Percentiles rank a stretch among this genome's conserved stretches.
phyloP scores from a whole-genome alignment of 1,140 invertebrate species.

The Halesus radiatus region DNA sequence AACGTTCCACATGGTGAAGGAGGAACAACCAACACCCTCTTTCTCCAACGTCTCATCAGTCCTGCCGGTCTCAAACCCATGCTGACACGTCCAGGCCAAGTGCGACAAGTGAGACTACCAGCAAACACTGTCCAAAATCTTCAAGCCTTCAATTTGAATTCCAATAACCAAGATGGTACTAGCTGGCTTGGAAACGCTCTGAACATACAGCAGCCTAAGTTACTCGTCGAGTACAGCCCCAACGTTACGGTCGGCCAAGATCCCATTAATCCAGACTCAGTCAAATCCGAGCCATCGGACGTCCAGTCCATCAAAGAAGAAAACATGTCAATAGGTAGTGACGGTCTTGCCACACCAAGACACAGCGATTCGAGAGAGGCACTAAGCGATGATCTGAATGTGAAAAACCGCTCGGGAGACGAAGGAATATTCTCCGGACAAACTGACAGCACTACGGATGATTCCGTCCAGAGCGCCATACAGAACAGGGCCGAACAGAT shows the following conservation, averaged over 20 bases:
- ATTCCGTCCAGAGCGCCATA: slow-evolving; percentile 32
- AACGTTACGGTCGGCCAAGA: slow-evolving; percentile 43
- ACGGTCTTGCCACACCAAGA: slow-evolving; percentile 41
- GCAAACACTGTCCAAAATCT: slow-evolving; percentile 67
- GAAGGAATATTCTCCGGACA: slow-evolving; percentile 47
- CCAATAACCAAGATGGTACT: slow-evolving; percentile 61
- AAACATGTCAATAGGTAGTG: slow-evolving; percentile 46
- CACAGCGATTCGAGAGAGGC: slow-evolving; percentile 39
- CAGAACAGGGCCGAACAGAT: slow-evolving; percentile 35
- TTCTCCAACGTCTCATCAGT: slow-evolving; percentile 65
- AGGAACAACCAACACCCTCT: slow-evolving; percentile 71
- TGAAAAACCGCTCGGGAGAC: slow-evolving; percentile 37
- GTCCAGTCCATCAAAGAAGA: slow-evolving; percentile 52
- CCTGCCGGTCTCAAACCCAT: slow-evolving; percentile 68
- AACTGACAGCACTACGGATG: slow-evolving; percentile 37
- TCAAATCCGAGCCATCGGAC: slow-evolving; percentile 51
- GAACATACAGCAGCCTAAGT: slow-evolving; percentile 47
- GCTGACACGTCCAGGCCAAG: slow-evolving; percentile 63
- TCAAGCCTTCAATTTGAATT: slow-evolving; percentile 65
- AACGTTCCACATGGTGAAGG: slow-evolving; percentile 67
- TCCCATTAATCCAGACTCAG: slow-evolving; percentile 42
- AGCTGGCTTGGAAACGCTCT: slow-evolving; percentile 45
- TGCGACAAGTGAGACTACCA: slow-evolving; percentile 66
- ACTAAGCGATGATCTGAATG: slow-evolving; percentile 40
- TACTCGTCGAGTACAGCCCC: slow-evolving; percentile 50